Evolutionary conservation across 2,113 vertebrate genomes (phyloP).

Genomic region (Nothoprocta pentlandii): DNA sequence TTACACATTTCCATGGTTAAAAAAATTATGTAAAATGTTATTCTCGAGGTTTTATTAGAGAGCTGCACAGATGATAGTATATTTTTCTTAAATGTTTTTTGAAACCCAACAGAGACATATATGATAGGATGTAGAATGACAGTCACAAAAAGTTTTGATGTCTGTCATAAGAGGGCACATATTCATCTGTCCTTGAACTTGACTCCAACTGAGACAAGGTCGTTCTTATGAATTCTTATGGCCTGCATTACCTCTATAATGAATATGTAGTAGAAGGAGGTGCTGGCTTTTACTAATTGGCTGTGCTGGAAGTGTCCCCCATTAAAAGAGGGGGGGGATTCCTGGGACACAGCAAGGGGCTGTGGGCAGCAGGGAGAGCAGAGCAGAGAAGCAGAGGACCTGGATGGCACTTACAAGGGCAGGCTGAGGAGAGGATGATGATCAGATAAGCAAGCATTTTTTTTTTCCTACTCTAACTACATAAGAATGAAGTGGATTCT

Average conservation of each 20-base stretch:
- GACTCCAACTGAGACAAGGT: neutral
- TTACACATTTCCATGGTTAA: neutral
- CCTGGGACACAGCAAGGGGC: too few species aligned
- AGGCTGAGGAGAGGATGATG: neutral
- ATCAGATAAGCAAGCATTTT: neutral
- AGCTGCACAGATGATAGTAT: neutral
- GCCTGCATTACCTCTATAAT: neutral
- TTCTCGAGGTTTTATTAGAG: neutral
- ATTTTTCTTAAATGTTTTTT: neutral
- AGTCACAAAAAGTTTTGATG: neutral
- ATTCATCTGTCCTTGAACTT: neutral
- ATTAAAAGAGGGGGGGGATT: neutral
- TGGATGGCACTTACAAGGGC: neutral
- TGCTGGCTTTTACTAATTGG: neutral
- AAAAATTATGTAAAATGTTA: neutral
- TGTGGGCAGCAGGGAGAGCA: neutral
- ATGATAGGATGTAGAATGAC: too few species aligned
- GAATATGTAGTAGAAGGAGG: neutral
- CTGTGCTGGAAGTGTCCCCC: neutral
- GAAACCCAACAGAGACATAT: neutral
- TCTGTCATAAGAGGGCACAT: neutral
- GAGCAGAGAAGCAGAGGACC: neutral
- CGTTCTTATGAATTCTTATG: neutral
- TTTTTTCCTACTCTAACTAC: too few species aligned
- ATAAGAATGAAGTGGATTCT: neutral